Evolutionary conservation across 2,113 vertebrate species (phyloP).

Genomic region (Phalacrocorax carbo): DNA sequence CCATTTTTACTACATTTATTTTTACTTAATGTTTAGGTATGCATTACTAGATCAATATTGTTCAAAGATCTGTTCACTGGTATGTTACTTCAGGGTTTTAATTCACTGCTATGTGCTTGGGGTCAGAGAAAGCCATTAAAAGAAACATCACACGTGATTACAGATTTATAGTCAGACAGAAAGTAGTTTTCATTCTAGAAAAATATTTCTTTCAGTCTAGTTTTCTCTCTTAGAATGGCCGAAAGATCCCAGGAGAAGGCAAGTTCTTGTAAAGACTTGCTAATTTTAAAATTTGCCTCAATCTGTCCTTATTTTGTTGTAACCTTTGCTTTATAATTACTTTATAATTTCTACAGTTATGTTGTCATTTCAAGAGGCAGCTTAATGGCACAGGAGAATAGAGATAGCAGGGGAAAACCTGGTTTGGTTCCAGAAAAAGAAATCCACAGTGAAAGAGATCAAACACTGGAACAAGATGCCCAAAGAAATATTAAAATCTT

Average conservation of each 20-base stretch:
- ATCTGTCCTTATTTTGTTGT: not conserved
- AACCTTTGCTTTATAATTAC: not conserved
- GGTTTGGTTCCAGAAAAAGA: not conserved
- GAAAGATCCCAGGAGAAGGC: not conserved
- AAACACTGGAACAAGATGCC: not conserved
- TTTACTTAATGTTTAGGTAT: not conserved
- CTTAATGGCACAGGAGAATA: not conserved
- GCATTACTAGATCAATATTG: not conserved
- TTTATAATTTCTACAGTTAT: not conserved
- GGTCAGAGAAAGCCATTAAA: not conserved
- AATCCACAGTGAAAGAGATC: not conserved
- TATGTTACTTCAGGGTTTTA: not conserved
- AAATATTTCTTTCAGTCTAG: not conserved
- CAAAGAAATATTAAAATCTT: constrained; percentile 37
- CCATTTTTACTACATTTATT: not conserved
- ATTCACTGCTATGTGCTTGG: not conserved
- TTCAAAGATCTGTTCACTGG: not conserved
- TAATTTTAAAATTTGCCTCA: not conserved
- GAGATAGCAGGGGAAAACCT: not conserved
- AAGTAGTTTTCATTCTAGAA: not conserved
- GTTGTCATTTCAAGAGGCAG: not conserved
- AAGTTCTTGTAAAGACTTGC: not conserved
- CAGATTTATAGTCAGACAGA: not conserved
- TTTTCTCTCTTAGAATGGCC: not conserved
- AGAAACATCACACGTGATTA: not conserved